Evolutionary conservation across 2,797 vertebrate genomes (phyloP).

Genomic region (Mus caroli): DNA sequence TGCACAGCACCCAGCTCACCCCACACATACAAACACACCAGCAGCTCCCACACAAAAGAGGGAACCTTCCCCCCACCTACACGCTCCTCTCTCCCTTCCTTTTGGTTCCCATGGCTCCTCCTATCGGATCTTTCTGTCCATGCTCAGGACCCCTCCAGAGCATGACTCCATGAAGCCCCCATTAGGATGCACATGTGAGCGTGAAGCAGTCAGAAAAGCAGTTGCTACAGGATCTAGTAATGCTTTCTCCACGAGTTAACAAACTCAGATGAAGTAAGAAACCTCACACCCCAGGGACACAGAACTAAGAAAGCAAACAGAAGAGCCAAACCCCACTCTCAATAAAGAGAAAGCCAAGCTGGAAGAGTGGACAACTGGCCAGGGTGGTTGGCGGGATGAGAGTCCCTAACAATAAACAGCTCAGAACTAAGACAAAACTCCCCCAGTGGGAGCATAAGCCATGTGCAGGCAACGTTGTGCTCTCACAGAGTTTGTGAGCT

Average conservation of each 20-base stretch:
- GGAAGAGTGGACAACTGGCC: background rate
- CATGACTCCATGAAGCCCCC: background rate
- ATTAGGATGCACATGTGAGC: background rate
- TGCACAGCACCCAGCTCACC: background rate
- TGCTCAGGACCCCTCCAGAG: background rate
- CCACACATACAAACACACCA: background rate
- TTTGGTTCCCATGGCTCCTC: background rate
- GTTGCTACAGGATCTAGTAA: background rate
- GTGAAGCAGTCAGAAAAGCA: background rate
- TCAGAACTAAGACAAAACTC: background rate
- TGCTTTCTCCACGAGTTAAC: slow-evolving; percentile 16
- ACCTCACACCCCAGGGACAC: background rate
- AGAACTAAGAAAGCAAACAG: background rate
- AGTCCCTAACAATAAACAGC: background rate
- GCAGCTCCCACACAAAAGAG: background rate
- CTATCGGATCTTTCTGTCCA: background rate
- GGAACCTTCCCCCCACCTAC: background rate
- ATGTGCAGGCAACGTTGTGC: background rate
- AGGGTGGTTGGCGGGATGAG: rapidly evolving
- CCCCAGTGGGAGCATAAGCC: rapidly evolving
- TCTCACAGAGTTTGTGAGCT: background rate
- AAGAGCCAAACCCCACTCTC: background rate
- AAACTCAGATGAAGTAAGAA: background rate
- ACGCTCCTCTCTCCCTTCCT: background rate
- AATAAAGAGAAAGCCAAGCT: background rate